Conservation (phyloP, 2,113 vertebrate genomes). For the Pontoporia blainvillei region DNA sequence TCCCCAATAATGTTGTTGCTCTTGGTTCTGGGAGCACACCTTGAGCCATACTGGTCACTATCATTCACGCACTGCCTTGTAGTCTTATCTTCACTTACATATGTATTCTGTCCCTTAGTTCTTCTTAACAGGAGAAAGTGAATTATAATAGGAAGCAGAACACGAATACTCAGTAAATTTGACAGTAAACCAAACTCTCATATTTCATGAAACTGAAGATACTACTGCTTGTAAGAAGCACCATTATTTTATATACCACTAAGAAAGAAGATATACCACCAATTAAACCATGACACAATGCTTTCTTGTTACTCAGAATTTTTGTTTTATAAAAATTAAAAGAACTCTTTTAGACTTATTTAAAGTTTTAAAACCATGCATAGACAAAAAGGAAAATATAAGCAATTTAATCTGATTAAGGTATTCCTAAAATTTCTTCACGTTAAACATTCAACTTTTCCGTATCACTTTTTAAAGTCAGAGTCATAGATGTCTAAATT, state of each 20-base stretch:
- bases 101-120: background rate
- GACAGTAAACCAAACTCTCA: background rate
- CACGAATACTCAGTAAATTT: background rate
- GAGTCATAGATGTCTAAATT: background rate
- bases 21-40: background rate
- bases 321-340: constrained; percentile 11
- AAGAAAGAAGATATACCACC: background rate
- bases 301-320: background rate
- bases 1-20: background rate
- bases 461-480: background rate
- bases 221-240: background rate
- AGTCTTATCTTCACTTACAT: background rate
- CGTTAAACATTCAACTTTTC: background rate
- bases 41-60: background rate
- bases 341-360: background rate
- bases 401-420: background rate
- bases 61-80: background rate
- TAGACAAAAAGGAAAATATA: background rate
- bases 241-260: background rate
- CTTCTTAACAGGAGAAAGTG: background rate
- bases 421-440: background rate
- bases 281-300: background rate
- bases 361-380: background rate
- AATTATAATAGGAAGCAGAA: background rate
- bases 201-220: background rate